These are phyloP conservation scores for Falco concolor DNA, from an alignment of 2,797 vertebrate genomes.

Conservation along the genomic window DNA sequence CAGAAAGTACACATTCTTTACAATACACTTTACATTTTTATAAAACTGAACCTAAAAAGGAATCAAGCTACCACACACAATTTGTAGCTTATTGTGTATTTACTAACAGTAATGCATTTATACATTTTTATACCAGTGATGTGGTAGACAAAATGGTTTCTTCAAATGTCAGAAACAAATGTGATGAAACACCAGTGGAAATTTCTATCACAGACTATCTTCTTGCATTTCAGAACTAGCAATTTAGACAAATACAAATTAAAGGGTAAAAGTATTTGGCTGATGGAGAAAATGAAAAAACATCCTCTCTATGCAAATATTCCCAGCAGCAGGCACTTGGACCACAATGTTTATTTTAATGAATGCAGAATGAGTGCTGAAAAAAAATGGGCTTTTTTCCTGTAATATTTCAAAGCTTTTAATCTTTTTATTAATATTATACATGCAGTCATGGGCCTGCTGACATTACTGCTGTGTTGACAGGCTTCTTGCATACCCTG, in stretches of 20 bases:
- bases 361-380: constrained; percentile 19
- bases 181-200: not conserved
- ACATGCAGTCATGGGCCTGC: not conserved
- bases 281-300: not conserved
- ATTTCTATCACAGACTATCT: constrained; percentile 8
- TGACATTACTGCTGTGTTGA: not conserved
- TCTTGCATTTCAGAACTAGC: constrained; percentile 43
- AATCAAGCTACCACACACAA: not conserved
- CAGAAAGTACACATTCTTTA: not conserved
- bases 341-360: constrained; percentile 68
- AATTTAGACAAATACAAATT: constrained; percentile 47
- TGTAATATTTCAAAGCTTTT: constrained; percentile 51
- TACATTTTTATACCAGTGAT: not conserved
- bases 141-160: not conserved
- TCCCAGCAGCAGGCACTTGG: constrained; percentile 22
- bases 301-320: constrained; percentile 10
- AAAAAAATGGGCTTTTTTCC: not conserved
- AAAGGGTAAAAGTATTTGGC: constrained; percentile 25
- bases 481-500: not conserved
- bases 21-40: not conserved
- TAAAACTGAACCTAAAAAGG: not conserved
- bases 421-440: constrained; percentile 6
- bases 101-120: not conserved
- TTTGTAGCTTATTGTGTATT: not conserved
- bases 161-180: not conserved